Conservation (phyloP, 2,113 vertebrate genomes). For the Synodontis membranacea region DNA sequence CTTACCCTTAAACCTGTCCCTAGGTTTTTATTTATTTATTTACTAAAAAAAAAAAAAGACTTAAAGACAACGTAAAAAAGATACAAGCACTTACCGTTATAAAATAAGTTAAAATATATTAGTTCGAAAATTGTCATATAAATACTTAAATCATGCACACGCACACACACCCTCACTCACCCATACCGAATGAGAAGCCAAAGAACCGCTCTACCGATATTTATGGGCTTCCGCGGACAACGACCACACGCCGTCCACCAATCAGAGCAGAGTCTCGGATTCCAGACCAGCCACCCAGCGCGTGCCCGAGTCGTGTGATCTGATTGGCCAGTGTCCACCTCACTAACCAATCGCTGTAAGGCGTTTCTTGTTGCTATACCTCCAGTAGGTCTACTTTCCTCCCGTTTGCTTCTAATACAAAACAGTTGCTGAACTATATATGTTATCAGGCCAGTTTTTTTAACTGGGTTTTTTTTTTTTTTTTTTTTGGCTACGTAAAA, state of each 20-base stretch:
- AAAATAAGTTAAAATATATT: slow-evolving; percentile 56
- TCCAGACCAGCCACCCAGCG: slow-evolving; percentile 34
- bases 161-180: background rate
- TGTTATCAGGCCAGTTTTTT: background rate
- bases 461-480: background rate
- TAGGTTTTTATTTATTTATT: too few species aligned
- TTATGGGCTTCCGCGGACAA: slow-evolving; percentile 65
- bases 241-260: slow-evolving; percentile 59
- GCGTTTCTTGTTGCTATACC: slow-evolving; percentile 59
- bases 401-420: background rate
- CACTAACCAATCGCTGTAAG: slow-evolving; percentile 54
- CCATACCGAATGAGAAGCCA: slow-evolving; percentile 25
- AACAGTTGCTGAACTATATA: background rate
- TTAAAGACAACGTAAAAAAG: background rate
- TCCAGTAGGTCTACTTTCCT: background rate
- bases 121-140: slow-evolving; percentile 43
- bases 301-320: background rate
- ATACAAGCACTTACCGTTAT: slow-evolving; percentile 39
- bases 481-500: background rate
- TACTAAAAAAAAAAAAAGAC: background rate
- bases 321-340: slow-evolving; percentile 60
- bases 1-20: background rate
- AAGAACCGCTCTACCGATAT: slow-evolving; percentile 23
- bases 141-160: slow-evolving; percentile 28
- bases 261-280: slow-evolving; percentile 57